These are phyloP conservation scores for Drosophila prostipennis DNA, from an alignment of 2,888 invertebrate genomes.

Conservation along the genomic window DNA sequence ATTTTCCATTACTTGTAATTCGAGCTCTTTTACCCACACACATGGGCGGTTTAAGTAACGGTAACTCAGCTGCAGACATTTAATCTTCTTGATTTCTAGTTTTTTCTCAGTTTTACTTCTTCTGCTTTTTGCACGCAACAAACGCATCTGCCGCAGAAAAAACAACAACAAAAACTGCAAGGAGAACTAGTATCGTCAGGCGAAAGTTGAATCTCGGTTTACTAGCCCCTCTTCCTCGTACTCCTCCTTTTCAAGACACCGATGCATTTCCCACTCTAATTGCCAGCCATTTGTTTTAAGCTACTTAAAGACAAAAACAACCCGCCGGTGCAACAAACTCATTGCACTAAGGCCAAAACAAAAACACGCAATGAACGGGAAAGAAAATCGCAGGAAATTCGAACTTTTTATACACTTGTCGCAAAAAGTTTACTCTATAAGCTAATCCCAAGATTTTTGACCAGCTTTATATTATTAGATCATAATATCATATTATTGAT, in stretches of 20 bases:
- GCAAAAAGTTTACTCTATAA: no score
- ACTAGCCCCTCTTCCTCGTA: neutral
- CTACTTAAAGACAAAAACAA: constrained; percentile 49
- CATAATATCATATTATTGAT: no score
- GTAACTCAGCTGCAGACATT: constrained; percentile 59
- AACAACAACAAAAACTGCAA: constrained; percentile 31
- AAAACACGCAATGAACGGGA: neutral
- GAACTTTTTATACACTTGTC: neutral
- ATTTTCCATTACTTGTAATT: constrained; percentile 53
- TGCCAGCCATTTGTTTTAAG: constrained; percentile 60
- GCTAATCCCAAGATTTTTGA: no score
- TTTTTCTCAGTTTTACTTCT: constrained; percentile 8
- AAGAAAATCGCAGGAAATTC: neutral
- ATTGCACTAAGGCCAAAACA: constrained; percentile 40
- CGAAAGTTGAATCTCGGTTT: constrained; percentile 48
- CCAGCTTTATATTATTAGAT: no score
- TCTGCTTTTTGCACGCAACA: constrained; percentile 20
- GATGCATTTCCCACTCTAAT: constrained; percentile 55
- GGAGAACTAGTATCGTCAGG: constrained; percentile 32
- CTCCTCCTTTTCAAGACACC: constrained; percentile 13
- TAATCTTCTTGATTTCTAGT: constrained; percentile 54
- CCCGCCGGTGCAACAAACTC: constrained; percentile 68
- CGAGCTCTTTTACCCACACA: constrained; percentile 30
- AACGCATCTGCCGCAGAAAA: constrained; percentile 58
- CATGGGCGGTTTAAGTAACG: constrained; percentile 48